A percentile compares a stretch with the other conserved stretches of the same genome.
These are phyloP conservation scores for Polydrusus tereticollis DNA, from an alignment of 2,888 invertebrate species.

Conservation along the genomic window DNA sequence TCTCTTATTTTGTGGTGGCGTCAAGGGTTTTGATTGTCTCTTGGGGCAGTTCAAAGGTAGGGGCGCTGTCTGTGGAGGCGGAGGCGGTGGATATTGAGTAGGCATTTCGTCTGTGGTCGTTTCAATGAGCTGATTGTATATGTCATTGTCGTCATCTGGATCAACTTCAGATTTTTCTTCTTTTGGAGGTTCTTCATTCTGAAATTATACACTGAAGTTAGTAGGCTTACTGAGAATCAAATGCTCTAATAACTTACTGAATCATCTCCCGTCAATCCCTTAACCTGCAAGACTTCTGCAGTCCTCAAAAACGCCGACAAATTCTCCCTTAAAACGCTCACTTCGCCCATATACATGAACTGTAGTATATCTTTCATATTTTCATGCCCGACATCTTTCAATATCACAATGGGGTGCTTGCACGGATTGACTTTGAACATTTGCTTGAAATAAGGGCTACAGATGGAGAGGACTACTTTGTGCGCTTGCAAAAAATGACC, in stretches of 20 bases:
- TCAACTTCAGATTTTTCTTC: slow-evolving; percentile 62
- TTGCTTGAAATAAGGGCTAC: slow-evolving; percentile 84
- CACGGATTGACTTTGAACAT: slow-evolving; percentile 81
- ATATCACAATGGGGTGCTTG: slow-evolving; percentile 80
- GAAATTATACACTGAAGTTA: slow-evolving; percentile 37
- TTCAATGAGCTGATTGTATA: slow-evolving; percentile 61
- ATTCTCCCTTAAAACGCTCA: slow-evolving; percentile 79
- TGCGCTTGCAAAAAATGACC: slow-evolving; percentile 84
- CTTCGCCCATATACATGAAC: slow-evolving; percentile 82
- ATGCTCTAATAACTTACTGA: slow-evolving; percentile 60
- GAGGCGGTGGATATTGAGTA: slow-evolving; percentile 33
- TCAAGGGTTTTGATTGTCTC: slow-evolving; percentile 53
- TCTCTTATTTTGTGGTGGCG: slow-evolving; percentile 54
- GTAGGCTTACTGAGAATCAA: neutral
- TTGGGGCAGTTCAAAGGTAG: slow-evolving; percentile 50
- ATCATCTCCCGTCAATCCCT: slow-evolving; percentile 74
- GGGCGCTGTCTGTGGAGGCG: slow-evolving; percentile 44
- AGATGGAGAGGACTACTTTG: slow-evolving; percentile 82
- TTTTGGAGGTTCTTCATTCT: slow-evolving; percentile 64
- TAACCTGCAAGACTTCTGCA: slow-evolving; percentile 78
- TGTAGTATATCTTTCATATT: slow-evolving; percentile 78
- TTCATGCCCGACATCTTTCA: slow-evolving; percentile 78
- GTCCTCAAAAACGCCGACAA: slow-evolving; percentile 78
- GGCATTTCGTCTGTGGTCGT: slow-evolving; percentile 57
- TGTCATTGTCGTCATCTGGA: slow-evolving; percentile 60